Conservation (phyloP, 2,113 vertebrate species). For the Peucedramus taeniatus region DNA sequence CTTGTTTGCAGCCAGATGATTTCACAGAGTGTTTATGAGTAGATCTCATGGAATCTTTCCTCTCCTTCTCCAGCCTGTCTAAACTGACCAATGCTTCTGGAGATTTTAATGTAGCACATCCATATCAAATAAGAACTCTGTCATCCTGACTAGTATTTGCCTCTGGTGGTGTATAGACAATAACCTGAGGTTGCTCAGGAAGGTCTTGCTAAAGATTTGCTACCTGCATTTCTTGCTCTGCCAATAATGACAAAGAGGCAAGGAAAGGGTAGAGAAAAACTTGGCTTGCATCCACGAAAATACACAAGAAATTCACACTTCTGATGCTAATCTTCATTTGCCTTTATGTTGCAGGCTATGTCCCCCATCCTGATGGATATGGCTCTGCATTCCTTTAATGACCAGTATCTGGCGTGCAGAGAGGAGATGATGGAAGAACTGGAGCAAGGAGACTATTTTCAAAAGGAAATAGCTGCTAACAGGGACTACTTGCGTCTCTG, state of each 20-base stretch:
- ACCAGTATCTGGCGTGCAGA: constrained; percentile 67
- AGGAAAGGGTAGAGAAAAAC: neutral
- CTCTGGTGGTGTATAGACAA: neutral
- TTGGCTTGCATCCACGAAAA: neutral
- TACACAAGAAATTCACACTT: neutral
- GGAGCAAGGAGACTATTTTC: constrained; percentile 48
- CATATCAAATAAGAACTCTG: neutral
- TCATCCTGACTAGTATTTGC: neutral
- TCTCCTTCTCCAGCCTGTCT: neutral
- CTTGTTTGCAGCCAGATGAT: neutral
- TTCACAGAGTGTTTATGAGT: neutral
- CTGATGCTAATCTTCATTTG: neutral
- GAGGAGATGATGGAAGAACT: constrained; percentile 46
- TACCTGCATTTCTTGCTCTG: neutral
- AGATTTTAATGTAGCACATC: neutral
- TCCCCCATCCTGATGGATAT: constrained; percentile 27
- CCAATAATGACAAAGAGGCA: neutral
- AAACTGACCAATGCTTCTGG: neutral
- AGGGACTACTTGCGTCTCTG: constrained; percentile 6
- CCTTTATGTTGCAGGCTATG: constrained; percentile 21
- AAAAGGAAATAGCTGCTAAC: constrained; percentile 31
- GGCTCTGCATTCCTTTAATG: constrained; percentile 64
- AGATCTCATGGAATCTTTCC: neutral
- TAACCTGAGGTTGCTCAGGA: neutral
- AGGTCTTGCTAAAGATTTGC: neutral